These are phyloP conservation scores for Carassius gibelio DNA, from an alignment of 2,113 vertebrate species.

Conservation along the genomic window DNA sequence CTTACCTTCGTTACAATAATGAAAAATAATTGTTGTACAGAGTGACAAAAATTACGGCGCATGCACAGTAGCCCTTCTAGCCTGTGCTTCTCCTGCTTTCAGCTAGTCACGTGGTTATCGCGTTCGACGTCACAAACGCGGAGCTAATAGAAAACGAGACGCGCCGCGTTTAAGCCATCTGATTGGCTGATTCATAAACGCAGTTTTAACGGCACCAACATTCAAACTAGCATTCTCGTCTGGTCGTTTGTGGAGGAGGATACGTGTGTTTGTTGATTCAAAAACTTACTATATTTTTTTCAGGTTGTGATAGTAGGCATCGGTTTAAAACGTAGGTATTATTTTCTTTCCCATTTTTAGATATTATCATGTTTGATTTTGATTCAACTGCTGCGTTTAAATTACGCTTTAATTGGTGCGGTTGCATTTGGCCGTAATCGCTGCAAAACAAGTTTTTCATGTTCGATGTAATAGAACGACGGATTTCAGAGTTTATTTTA, in stretches of 20 bases:
- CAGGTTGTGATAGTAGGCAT: background rate
- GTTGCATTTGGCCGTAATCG: background rate
- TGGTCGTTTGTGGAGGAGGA: background rate
- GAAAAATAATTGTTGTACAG: too few relatives aligned
- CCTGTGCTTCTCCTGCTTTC: too few relatives aligned
- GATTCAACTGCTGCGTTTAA: background rate
- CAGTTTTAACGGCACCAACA: slow-evolving; percentile 47
- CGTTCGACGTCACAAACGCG: background rate
- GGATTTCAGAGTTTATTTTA: background rate
- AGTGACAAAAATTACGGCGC: too few relatives aligned
- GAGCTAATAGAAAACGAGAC: slow-evolving; percentile 47
- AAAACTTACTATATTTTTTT: background rate
- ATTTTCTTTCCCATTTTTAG: background rate
- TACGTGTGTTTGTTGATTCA: background rate
- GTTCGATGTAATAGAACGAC: too few relatives aligned
- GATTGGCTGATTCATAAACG: slow-evolving; percentile 71
- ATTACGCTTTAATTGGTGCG: background rate
- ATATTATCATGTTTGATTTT: background rate
- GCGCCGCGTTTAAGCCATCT: background rate
- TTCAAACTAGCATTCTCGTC: background rate
- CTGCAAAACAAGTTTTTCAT: background rate
- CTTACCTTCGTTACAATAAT: too few relatives aligned
- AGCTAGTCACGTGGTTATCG: slow-evolving; percentile 13
- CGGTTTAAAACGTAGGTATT: background rate
- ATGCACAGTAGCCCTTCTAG: too few relatives aligned